Base-by-base conservation (phyloP, 2,888 invertebrate genomes). In the Odontocerum albicorne region DNA sequence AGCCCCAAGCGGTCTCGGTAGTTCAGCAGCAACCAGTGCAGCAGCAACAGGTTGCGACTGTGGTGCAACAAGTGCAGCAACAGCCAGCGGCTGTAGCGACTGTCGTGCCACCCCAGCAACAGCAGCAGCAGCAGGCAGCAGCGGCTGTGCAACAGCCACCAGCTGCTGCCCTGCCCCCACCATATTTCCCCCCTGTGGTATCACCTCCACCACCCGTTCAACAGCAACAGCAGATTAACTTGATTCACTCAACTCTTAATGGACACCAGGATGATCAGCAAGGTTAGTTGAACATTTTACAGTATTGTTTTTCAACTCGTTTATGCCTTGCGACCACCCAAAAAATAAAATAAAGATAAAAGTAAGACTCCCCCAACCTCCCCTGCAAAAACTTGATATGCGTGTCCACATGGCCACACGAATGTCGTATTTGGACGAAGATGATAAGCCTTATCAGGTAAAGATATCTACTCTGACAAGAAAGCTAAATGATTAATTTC, bases 151-250 rank as follows among this genome's bases (percentile, higher is more conserved):
- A 13, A 36, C 49, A 43, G 20, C 58, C 49, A 19, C 49, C 49
- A 7, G 44, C 59, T 2, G 56, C 51, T 43, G 59, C 46, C 15
- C 62, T 57, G 55, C 62, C 55, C 8, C 44, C 55, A 61, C 63
- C 64, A 63, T 66, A 63, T 65, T 62, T 61, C 64, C 62, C 66
- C 56, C 64, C 65, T 22, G 66, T 63, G 58, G 66, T 64, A 66
- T 70, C 61, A 63, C 50, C 73, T 65, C 77, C 68, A 65, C 69
- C 67, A 56, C 65, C 66, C 55, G 65, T 61, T 66, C 65, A 52
- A 40, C 62, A 61, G 64, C 67, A 69, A 66, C 67, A 71, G 63
- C 67, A 68, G 67, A 52, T 65, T 67, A 65, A 67, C 63, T 67
- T 63, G 63, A 66, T 64, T 55, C 45, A 43, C 35, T 20, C 44